Base-by-base conservation (phyloP, 1,140 invertebrate genomes). In the Oryctes rhinoceros region DNA sequence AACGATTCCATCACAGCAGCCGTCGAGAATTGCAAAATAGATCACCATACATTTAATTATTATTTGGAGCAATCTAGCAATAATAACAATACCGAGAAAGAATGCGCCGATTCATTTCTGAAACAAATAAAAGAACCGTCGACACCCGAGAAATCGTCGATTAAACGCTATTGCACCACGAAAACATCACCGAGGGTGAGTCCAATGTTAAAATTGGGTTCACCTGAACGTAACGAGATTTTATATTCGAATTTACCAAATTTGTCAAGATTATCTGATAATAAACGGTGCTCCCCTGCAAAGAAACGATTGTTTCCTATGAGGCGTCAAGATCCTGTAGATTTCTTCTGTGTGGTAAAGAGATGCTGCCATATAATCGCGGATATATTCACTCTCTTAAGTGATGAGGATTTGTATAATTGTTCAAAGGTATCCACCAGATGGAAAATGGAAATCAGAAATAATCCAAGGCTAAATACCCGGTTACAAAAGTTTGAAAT, bases 1-100 rank as follows among this genome's bases (percentile, higher is more conserved):
- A 76, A 76, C 11, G 75, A 76, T 47, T 76, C 75, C 3, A 76
- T 76, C 75, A 76, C 75, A 11, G 39, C 75, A 10, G 75, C 35
- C 15, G 37, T 76, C 2, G 75, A 76, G 35, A 76, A 76, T 47
- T 76, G 75, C 18, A 76, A 76, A 47, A 20, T 76, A 18, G 74
- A 76, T 3, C 35, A 30, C 39, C 39, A 44, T 15, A 30, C 10
- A 3, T 30, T 15, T 13, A 5, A 18, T 20, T 71, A 30, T 37
- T 71, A 71, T 13, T n/a, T 35, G 9, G 67, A 74, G 5, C 6
- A 13, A 3, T 47, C 75, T 5, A 47, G 13, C 13, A 44, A 44
- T 18, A 76, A 47, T 18, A 24, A 74, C 35, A 24, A 10, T 44
- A 44, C 5, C 71, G 18, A 9, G 4, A 35, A 74, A 6, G 15